Percentiles rank a stretch among this genome's conserved stretches.
Evolutionary conservation across 1,140 invertebrate species (phyloP).

Genomic region (Drosophila pseudoobscura): DNA sequence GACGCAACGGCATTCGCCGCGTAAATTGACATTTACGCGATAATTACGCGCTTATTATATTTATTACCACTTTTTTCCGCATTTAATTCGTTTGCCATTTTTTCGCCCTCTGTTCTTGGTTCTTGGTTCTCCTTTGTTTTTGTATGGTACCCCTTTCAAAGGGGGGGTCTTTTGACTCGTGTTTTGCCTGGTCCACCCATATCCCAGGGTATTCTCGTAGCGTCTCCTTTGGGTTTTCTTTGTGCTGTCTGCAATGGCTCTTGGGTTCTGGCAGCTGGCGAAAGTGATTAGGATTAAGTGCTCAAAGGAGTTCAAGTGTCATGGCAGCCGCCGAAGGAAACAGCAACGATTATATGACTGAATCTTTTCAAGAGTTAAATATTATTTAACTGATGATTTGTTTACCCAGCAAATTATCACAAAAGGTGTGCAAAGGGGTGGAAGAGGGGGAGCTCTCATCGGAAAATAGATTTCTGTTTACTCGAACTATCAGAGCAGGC

Average conservation of each 20-base stretch:
- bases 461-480: conserved; percentile 52
- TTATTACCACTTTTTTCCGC: conserved; percentile 79
- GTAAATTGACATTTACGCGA: conserved; percentile 81
- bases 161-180: too few relatives aligned
- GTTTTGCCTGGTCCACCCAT: too few relatives aligned
- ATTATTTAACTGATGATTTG: conserved; percentile 52
- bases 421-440: not conserved
- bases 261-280: not conserved
- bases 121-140: too few relatives aligned
- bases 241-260: conserved; percentile 36
- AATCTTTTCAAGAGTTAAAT: conserved; percentile 36
- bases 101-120: too few relatives aligned
- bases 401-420: conserved; percentile 56
- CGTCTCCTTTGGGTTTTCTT: not conserved
- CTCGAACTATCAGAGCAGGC: conserved; percentile 42
- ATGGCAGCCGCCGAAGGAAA: too few relatives aligned
- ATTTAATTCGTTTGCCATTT: conserved; percentile 61
- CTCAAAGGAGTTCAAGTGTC: conserved; percentile 14
- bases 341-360: not conserved
- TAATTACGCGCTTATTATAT: conserved; percentile 82
- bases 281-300: too few relatives aligned
- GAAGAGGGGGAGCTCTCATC: too few relatives aligned
- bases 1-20: conserved; percentile 75
- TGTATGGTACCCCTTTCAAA: too few relatives aligned
- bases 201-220: too few relatives aligned